Base-by-base conservation (phyloP, 2,888 invertebrate species). In the Hylaea fasciaria region DNA sequence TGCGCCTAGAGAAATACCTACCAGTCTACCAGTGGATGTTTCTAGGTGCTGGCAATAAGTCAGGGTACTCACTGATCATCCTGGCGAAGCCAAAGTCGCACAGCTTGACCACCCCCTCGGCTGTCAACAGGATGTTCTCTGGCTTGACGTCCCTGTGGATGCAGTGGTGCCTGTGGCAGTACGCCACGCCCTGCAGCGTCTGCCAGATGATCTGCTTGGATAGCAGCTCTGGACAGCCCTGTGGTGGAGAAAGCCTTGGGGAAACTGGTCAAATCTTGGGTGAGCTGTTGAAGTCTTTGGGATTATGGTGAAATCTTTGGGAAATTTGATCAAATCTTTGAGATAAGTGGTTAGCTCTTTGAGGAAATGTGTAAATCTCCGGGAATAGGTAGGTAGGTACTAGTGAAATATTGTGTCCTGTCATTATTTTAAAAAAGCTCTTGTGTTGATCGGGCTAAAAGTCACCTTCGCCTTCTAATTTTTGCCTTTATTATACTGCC, bases 31-130 rank as follows among this genome's bases (percentile, higher is more conserved):
- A 5, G 22, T 22, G 22, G 22, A 22, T 22, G 22, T 22, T 22
- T 22, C 3, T 3, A 3, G 22, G 5, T 22, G 22, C 2, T 32
- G 32, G 9, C 10, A 32, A 32, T 29, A 47, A 48, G 22, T 41
- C 53, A 54, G 46, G 35, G 57, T 82, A 91, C 91, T 82, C 91
- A 95, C 97, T 97, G 79, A 99, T 94, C 94, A 98, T 96, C 77
- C 99, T 94, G 0, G 99, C 99, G 88, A 99, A 99, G 51, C 99
- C 99, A 88, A 99, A 99, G 90, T 99, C 99, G 83, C 98, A 99
- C 2, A 99, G 93, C 87, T 99, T 99, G 64, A 99, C 98, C 54
- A 98, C 96, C 0, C 98, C 98, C 64, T 96, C 96, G 56, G 95
- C 94, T 12, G 98, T 99, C 57, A 99, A 94, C 53, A 99, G 93